Evolutionary conservation across 2,797 vertebrate species (phyloP).

Genomic region (Rhinogobio ventralis): DNA sequence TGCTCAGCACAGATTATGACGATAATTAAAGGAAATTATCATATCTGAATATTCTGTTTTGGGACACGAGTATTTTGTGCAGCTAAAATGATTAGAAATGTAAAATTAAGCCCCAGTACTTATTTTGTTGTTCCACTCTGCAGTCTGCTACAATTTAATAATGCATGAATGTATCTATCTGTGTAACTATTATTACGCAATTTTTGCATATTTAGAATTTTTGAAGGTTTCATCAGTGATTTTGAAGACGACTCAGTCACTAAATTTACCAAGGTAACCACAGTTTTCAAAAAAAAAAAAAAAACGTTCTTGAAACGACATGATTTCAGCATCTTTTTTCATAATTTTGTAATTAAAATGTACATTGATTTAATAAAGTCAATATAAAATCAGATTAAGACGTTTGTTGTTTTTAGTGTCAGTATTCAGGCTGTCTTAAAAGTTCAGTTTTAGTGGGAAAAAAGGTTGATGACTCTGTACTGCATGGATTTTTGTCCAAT

Average conservation of each 20-base stretch:
- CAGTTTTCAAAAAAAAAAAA: not conserved
- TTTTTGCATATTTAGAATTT: constrained; percentile 2
- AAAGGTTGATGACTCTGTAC: not conserved
- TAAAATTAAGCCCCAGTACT: not conserved
- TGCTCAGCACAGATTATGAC: not conserved
- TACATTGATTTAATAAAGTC: not conserved
- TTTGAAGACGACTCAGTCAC: not conserved
- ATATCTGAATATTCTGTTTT: not conserved
- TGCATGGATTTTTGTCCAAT: not conserved
- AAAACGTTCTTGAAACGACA: too few species aligned
- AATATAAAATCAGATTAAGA: not conserved
- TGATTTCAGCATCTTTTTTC: not conserved
- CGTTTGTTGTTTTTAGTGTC: not conserved
- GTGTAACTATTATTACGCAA: too few species aligned
- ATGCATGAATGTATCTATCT: not conserved
- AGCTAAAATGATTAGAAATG: not conserved
- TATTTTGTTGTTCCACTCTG: not conserved
- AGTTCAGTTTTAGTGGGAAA: not conserved
- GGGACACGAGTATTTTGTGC: not conserved
- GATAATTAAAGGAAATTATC: not conserved
- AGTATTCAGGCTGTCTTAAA: not conserved
- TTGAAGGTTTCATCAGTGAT: not conserved
- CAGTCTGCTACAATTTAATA: not conserved
- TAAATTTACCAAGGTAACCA: not conserved
- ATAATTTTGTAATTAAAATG: not conserved